Conservation (phyloP, 2,113 vertebrate species). For the Lasiurus borealis region DNA sequence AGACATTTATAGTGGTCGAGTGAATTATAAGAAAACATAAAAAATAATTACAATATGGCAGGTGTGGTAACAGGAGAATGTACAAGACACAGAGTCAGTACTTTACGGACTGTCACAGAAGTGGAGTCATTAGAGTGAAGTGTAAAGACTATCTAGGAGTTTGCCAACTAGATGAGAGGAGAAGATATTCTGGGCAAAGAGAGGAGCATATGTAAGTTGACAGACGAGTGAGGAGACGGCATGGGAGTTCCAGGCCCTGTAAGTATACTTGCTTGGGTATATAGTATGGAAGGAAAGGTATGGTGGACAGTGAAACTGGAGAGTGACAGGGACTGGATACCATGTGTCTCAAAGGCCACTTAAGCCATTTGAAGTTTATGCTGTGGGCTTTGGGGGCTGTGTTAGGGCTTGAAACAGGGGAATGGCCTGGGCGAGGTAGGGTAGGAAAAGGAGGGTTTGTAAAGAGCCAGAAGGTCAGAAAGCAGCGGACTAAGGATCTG, state of each 20-base stretch:
- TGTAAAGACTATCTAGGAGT: conserved; percentile 20
- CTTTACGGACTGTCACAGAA: conserved; percentile 3
- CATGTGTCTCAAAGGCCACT: background rate
- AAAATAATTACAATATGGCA: background rate
- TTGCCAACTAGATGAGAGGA: background rate
- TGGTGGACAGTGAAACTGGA: background rate
- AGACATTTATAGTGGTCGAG: background rate
- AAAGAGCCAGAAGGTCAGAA: background rate
- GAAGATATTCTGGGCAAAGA: background rate
- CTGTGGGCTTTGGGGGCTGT: background rate
- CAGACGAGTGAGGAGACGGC: background rate
- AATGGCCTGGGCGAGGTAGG: background rate
- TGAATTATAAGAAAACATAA: conserved; percentile 19
- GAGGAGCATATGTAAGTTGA: background rate
- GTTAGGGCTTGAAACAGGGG: background rate
- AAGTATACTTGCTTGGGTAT: background rate
- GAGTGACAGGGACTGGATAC: background rate
- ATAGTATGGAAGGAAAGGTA: background rate
- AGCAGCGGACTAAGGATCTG: background rate
- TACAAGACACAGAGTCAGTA: background rate
- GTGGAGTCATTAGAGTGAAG: background rate
- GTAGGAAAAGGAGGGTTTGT: background rate
- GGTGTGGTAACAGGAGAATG: background rate
- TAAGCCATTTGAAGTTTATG: background rate
- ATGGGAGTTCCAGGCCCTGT: background rate